Evolutionary conservation across 2,888 invertebrate species (phyloP), one percentile per base, ranked within the genome.

Genomic region (Caenorhabditis doughertyi): DNA sequence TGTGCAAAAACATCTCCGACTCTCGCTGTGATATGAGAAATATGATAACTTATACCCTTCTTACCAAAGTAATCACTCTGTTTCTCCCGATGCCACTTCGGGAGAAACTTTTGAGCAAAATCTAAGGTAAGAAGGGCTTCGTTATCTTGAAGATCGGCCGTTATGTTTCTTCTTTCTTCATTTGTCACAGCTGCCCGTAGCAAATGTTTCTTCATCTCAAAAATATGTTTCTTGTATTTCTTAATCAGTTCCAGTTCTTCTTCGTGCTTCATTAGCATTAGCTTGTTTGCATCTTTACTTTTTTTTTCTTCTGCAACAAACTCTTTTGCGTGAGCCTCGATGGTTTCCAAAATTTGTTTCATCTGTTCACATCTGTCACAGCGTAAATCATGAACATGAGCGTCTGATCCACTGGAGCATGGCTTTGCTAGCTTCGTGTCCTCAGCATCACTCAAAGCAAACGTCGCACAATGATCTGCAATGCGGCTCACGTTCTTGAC

Each of bases 381-480:
- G 25, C 49, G 44, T 29, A 55, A 7, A 65, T 81, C 65, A 18
- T 81, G 55, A n/a, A 56, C n/a, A 25, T 81, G 81, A 32, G 3
- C n/a, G 7, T 47, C 4, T 3, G 64, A 9, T 2, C 47, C n/a
- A 3, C 11, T 27, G 2, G 27, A n/a, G n/a, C 53, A 60, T 1
- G 32, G 35, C 13, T 62, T 23, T n/a, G 58, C 16, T 4, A 51
- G 11, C 1, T 29, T 35, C 0, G 8, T 9, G 13, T 55, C 29
- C 0, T n/a, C 11, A 8, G 76, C 76, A 42, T 76, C 76, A n/a
- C 70, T 71, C 11, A 81, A 32, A 0, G 74, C 67, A 18, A 65
- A 39, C 0, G 25, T 81, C 23, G 16, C 21, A 39, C 81, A 81
- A 27, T 81, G 81, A 29, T 77, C 81, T 1, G 76, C 27, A 13